These are phyloP conservation scores for Stegostoma tigrinum DNA, from an alignment of 2,113 vertebrate species.

Conservation along the genomic window DNA sequence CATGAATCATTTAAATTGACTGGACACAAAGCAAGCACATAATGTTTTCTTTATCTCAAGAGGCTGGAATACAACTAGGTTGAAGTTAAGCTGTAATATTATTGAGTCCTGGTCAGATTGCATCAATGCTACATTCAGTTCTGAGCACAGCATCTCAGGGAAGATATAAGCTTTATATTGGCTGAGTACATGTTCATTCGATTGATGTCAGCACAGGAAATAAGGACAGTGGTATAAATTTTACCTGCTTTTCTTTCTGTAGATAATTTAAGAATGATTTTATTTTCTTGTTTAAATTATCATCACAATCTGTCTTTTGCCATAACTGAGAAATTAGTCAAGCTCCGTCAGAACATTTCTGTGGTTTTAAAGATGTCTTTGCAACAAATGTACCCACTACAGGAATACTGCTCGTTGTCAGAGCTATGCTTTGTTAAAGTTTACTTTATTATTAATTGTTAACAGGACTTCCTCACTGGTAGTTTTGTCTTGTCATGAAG, in stretches of 20 bases:
- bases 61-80: not conserved
- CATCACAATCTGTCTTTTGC: not conserved
- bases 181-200: not conserved
- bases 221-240: not conserved
- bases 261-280: not conserved
- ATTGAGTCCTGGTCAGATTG: not conserved
- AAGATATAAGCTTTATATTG: not conserved
- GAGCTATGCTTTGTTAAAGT: not conserved
- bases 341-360: not conserved
- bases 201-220: not conserved
- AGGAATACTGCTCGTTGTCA: not conserved
- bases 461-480: not conserved
- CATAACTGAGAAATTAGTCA: not conserved
- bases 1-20: not conserved
- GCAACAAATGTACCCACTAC: not conserved
- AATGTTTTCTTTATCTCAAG: not conserved
- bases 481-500: not conserved
- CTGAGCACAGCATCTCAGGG: not conserved
- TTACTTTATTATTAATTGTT: not conserved
- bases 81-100: not conserved
- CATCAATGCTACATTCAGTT: not conserved
- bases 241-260: not conserved
- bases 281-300: not conserved
- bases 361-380: not conserved
- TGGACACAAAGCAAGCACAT: not conserved